Evolutionary conservation across 1,140 invertebrate species (phyloP).

Genomic region (Drosophila fuyamai): DNA sequence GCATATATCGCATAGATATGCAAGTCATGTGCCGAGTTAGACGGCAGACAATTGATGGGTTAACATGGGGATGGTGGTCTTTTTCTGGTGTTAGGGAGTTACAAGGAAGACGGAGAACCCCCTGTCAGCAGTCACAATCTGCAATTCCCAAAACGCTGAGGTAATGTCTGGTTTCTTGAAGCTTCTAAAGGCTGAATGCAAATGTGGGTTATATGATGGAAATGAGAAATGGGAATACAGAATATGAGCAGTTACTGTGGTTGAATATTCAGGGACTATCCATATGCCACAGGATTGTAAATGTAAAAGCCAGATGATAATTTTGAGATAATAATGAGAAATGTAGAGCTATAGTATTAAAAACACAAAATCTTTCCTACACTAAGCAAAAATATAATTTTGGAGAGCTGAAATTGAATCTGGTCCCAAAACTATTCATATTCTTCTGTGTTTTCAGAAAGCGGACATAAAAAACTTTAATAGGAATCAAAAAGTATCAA

Average conservation of each 20-base stretch:
- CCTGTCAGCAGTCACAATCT: conserved; percentile 5
- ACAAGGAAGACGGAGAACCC: background rate
- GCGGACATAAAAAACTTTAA: too few species aligned
- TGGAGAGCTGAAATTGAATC: too few species aligned
- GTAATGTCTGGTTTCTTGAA: conserved; percentile 10
- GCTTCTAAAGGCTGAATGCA: conserved; percentile 5
- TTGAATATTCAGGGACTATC: background rate
- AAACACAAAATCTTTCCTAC: too few species aligned
- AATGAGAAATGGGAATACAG: background rate
- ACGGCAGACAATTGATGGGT: conserved; percentile 29
- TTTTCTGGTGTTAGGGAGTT: background rate
- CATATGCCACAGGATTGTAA: background rate
- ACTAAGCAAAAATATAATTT: too few species aligned
- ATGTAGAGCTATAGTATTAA: too few species aligned
- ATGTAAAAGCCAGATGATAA: too few species aligned
- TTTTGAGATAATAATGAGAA: too few species aligned
- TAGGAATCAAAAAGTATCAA: too few species aligned
- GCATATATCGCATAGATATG: conserved; percentile 72
- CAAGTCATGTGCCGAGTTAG: conserved; percentile 69
- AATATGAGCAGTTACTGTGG: background rate
- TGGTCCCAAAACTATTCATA: too few species aligned
- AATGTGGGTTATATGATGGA: background rate
- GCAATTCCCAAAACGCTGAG: conserved; percentile 18
- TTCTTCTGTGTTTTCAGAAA: too few species aligned
- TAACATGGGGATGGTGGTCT: background rate